Evolutionary conservation across 2,888 invertebrate genomes (phyloP), one percentile per base, ranked within the genome.

Genomic region (Gryllus longicercus): DNA sequence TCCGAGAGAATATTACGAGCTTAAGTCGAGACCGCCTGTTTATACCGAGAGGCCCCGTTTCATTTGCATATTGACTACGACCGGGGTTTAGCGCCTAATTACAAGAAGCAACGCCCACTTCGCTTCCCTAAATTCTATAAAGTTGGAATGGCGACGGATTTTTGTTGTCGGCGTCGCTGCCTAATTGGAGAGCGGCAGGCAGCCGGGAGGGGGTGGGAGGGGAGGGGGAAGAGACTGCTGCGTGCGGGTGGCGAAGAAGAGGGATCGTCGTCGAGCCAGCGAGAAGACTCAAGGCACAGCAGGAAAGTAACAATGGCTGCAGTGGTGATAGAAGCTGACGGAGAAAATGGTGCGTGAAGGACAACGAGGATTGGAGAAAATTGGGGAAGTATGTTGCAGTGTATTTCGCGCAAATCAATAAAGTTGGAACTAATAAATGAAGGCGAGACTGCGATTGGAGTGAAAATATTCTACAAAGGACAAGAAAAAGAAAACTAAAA

Each of bases 21-120:
- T 63, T 63, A 63, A 63, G 63, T 63, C 63, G 63, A 63, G 16
- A n/a, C 63, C n/a, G 63, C 63, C 63, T 63, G 63, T 63, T 63
- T 63, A n/a, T 63, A 63, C 63, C n/a, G 63, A 63, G 63, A 63
- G 63, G 63, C 63, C 14, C 63, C 63, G 63, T 63, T 63, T 63
- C 63, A 63, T 63, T 63, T 63, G 63, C 63, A 63, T 63, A 63
- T 63, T 63, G 63, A 63, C 63, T 63, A n/a, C 63, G 63, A 63
- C 63, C 63, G 63, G 63, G 63, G 63, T 63, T 63, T 63, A 63
- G 63, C 63, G n/a, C 16, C 63, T 63, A 63, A 63, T 63, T 63
- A 63, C 63, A 63, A 63, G 16, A 63, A 63, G 63, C 63, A 63
- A 63, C 63, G 63, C 63, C n/a, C 63, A 63, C 63, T 63, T 63